Conservation (phyloP, 1,140 invertebrate species). For the Heliothis virescens region DNA sequence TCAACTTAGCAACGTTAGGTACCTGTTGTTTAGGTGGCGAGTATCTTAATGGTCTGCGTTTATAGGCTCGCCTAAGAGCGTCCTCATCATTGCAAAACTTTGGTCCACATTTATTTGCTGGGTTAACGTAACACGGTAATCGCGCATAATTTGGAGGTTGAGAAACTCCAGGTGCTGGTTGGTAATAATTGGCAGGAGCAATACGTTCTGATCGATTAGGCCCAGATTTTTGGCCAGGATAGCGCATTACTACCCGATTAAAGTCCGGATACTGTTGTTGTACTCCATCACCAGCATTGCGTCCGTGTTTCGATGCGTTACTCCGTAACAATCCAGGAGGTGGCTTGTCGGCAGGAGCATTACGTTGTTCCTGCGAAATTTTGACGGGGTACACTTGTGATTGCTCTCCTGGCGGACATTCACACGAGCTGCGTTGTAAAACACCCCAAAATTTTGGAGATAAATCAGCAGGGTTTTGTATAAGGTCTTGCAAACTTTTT, state of each 20-base stretch:
- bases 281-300: neutral
- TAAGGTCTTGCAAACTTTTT: neutral
- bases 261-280: slow-evolving; percentile 7
- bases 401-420: neutral
- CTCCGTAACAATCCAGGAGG: slow-evolving; percentile 9
- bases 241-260: neutral
- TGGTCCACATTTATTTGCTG: neutral
- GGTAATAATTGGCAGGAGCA: slow-evolving; percentile 8
- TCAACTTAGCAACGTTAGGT: neutral
- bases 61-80: slow-evolving; percentile 20
- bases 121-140: neutral
- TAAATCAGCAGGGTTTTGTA: neutral
- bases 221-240: neutral
- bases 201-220: neutral
- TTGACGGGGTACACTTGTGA: too few species aligned
- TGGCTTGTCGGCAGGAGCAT: neutral
- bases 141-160: neutral
- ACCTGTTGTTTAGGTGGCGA: neutral
- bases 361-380: too few species aligned
- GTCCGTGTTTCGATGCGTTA: neutral
- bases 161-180: neutral
- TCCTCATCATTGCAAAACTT: neutral
- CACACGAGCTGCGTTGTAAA: neutral
- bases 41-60: slow-evolving; percentile 15
- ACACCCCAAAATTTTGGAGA: neutral